Evolutionary conservation across 2,113 vertebrate genomes (phyloP).

Genomic region (Strix aluco): DNA sequence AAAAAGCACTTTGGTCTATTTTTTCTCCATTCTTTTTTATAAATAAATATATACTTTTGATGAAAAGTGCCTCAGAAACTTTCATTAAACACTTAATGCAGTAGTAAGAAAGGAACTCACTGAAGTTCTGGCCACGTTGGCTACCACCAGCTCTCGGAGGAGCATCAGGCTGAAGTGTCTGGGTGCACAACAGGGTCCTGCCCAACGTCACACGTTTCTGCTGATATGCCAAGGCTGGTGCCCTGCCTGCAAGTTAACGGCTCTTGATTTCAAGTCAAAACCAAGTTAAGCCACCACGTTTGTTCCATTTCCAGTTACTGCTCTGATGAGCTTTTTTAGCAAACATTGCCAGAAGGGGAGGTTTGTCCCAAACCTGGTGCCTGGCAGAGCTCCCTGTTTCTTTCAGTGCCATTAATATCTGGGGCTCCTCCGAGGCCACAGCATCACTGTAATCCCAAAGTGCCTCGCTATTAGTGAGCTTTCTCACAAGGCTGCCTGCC

Average conservation of each 20-base stretch:
- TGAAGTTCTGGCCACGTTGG: background rate
- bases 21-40: background rate
- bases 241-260: background rate
- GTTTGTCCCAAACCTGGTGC: background rate
- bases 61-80: background rate
- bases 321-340: background rate
- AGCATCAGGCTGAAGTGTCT: background rate
- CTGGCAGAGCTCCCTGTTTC: background rate
- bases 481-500: background rate
- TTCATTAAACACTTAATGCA: background rate
- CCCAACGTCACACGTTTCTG: accelerated
- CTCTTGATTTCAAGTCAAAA: background rate
- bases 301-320: background rate
- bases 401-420: background rate
- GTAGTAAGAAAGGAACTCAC: background rate
- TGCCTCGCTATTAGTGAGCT: background rate
- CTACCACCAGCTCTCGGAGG: background rate
- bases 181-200: background rate
- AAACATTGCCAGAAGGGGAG: background rate
- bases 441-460: accelerated
- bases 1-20: background rate
- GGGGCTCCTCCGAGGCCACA: background rate
- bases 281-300: background rate
- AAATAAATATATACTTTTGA: conserved; percentile 32
- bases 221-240: background rate